phyloP scores from a whole-genome alignment of 30 jellyfish, hydroid and myxozoan genomes.

The Aurelia aurita region DNA sequence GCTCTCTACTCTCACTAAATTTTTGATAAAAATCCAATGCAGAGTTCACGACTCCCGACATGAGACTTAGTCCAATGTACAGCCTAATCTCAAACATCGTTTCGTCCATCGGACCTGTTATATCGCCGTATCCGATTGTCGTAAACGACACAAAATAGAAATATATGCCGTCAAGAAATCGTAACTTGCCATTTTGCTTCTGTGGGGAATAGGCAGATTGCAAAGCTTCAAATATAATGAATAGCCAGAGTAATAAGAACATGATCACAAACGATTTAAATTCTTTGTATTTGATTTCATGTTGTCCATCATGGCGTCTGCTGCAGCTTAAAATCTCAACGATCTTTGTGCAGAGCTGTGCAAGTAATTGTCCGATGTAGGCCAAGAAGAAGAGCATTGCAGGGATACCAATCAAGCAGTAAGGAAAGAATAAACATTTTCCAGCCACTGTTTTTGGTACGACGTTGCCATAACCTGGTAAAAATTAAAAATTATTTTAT shows the following conservation, averaged over 20 bases:
- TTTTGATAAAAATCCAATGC: constrained; percentile 41
- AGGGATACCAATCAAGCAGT: constrained; percentile 62
- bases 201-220: constrained; percentile 13
- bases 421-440: constrained; percentile 50
- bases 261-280: constrained; percentile 29
- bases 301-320: constrained; percentile 7
- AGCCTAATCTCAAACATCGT: constrained; percentile 45
- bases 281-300: constrained; percentile 35
- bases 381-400: constrained; percentile 62
- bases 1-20: constrained; percentile 17
- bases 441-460: constrained; percentile 75
- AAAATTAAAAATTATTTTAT: too few relatives aligned
- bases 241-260: constrained; percentile 42
- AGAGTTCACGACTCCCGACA: constrained; percentile 67
- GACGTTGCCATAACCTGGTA: constrained; percentile 70
- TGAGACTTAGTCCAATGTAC: constrained; percentile 58
- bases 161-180: constrained; percentile 54
- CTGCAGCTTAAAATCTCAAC: constrained; percentile 23
- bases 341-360: constrained; percentile 23
- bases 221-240: constrained; percentile 33
- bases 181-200: not conserved
- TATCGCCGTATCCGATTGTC: constrained; percentile 76
- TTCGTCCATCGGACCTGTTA: constrained; percentile 58
- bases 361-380: constrained; percentile 42
- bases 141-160: constrained; percentile 68